A percentile compares a stretch with the other conserved stretches of the same genome.
These are phyloP conservation scores for Pangasius macronema DNA, from an alignment of 2,797 vertebrate genomes.

Conservation along the genomic window DNA sequence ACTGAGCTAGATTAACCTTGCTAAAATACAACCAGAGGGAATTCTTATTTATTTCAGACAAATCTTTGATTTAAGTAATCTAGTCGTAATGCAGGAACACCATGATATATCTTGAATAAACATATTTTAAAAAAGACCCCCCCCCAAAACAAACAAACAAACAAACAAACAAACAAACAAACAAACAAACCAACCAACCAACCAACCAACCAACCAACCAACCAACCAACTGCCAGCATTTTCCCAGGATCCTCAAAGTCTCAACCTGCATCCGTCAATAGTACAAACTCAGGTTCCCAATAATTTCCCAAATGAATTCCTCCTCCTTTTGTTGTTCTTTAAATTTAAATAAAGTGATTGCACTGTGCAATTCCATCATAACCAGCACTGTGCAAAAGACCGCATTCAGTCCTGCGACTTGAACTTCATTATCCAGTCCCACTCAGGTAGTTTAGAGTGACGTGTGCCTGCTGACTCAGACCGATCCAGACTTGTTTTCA, in stretches of 20 bases:
- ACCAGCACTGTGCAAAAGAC: neutral
- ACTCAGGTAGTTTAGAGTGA: neutral
- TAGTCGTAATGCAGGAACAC: neutral
- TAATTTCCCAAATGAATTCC: neutral
- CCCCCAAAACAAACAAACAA: too few relatives aligned
- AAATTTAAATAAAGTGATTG: neutral
- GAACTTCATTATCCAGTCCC: neutral
- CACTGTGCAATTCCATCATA: neutral
- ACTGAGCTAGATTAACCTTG: too few relatives aligned
- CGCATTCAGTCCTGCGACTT: neutral
- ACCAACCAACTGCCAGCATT: neutral
- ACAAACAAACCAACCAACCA: too few relatives aligned
- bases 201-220: too few relatives aligned
- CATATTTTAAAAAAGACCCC: neutral
- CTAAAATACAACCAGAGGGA: too few relatives aligned
- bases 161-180: neutral
- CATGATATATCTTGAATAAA: neutral
- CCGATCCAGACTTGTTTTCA: neutral
- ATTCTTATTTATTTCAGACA: neutral
- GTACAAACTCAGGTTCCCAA: neutral
- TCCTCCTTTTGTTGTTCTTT: neutral
- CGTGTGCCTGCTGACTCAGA: neutral
- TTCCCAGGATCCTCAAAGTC: neutral
- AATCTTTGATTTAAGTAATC: neutral
- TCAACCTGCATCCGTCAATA: neutral